Conservation (phyloP, 92 coral and sea anemone genomes). For the Phymanthus crucifer region DNA sequence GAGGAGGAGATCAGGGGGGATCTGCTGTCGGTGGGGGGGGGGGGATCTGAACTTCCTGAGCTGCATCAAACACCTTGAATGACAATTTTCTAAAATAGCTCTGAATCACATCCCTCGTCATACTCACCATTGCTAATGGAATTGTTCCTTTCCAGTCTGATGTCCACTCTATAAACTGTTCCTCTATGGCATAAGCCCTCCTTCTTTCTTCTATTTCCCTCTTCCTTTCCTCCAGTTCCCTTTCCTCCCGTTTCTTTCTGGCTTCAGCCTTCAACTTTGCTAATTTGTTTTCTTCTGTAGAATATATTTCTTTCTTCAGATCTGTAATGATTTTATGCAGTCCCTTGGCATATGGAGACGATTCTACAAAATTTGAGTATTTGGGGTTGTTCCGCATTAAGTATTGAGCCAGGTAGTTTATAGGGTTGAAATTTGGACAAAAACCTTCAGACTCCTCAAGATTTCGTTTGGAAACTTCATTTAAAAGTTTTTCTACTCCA, state of each 20-base stretch:
- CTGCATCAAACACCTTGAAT: too few relatives aligned
- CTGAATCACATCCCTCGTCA: too few relatives aligned
- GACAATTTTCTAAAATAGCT: too few relatives aligned
- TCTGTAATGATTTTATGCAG: slow-evolving; percentile 84
- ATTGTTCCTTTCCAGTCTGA: slow-evolving; percentile 83
- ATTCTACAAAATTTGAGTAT: slow-evolving; percentile 88
- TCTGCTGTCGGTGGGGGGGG: too few relatives aligned
- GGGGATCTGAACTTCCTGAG: too few relatives aligned
- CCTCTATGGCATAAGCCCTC: slow-evolving; percentile 75
- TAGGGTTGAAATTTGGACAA: slow-evolving; percentile 86
- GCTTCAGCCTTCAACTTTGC: slow-evolving; percentile 89
- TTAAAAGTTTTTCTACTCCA: slow-evolving; percentile 90
- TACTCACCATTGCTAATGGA: slow-evolving; percentile 84
- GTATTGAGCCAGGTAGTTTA: slow-evolving; percentile 86
- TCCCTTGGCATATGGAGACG: slow-evolving; percentile 94
- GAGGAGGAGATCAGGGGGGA: too few relatives aligned
- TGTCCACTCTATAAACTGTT: slow-evolving; percentile 91
- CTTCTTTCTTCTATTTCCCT: slow-evolving; percentile 70
- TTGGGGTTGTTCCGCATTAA: slow-evolving; percentile 93
- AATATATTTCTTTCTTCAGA: slow-evolving; percentile 79
- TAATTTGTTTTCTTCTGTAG: slow-evolving; percentile 73
- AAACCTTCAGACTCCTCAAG: slow-evolving; percentile 77
- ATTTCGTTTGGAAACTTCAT: slow-evolving; percentile 74
- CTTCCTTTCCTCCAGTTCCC: slow-evolving; percentile 76
- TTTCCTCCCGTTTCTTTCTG: slow-evolving; percentile 65